A percentile compares a stretch with the other conserved stretches of the same genome.
Evolutionary conservation across 2,888 invertebrate species (phyloP).

Genomic region (Lacanobia oleracea): DNA sequence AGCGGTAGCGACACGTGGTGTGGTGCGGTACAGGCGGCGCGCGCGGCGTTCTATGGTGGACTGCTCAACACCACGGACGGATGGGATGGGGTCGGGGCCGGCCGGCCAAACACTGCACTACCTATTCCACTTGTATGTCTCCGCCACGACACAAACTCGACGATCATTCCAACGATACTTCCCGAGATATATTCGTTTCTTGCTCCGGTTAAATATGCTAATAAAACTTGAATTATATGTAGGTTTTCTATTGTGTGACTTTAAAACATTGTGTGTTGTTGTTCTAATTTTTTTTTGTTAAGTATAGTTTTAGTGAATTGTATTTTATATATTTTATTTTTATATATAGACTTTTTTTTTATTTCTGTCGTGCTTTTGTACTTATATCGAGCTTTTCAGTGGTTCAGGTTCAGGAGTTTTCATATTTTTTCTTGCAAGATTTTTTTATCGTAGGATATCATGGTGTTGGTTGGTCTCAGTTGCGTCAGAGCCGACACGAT

Average conservation of each 20-base stretch:
- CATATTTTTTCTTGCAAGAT: neutral
- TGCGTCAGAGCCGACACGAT: conserved; percentile 68
- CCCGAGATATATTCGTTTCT: conserved; percentile 44
- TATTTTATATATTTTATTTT: neutral
- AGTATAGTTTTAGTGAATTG: neutral
- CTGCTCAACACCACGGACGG: conserved; percentile 76
- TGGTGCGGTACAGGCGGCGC: conserved; percentile 74
- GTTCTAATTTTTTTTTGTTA: conserved; percentile 3
- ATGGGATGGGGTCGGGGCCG: conserved; percentile 85
- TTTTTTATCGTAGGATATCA: conserved; percentile 29
- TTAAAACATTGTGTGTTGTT: neutral
- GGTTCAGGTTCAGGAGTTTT: neutral
- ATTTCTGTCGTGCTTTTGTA: no score
- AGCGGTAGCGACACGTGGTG: conserved; percentile 49
- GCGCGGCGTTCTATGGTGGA: conserved; percentile 84
- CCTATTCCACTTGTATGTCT: conserved; percentile 74
- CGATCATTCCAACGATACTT: conserved; percentile 64
- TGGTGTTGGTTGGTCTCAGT: conserved; percentile 45
- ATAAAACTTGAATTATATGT: conserved; percentile 7
- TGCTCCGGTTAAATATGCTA: conserved; percentile 31
- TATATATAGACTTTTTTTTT: neutral
- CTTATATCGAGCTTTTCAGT: neutral
- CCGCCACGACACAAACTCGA: conserved; percentile 59
- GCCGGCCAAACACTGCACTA: conserved; percentile 81
- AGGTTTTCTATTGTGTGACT: conserved; percentile 21